Conservation (phyloP, 2,797 vertebrate genomes). For the Hippocampus kuda region DNA sequence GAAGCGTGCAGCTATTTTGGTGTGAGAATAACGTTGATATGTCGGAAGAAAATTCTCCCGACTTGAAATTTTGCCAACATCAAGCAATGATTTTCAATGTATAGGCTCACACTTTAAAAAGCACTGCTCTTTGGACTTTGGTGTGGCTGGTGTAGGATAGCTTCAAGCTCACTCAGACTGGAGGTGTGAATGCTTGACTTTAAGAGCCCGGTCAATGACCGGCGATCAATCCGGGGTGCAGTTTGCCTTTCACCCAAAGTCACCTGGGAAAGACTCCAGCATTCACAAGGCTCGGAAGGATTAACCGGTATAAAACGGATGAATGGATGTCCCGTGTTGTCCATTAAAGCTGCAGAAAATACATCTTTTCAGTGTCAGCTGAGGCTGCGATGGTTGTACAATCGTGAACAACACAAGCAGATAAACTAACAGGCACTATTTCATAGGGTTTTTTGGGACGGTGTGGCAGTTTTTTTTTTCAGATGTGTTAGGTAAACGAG, state of each 20-base stretch:
- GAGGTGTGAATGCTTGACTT: background rate
- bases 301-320: background rate
- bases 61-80: too few species aligned
- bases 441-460: background rate
- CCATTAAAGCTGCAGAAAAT: slow-evolving; percentile 18
- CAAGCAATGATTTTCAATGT: background rate
- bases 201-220: background rate
- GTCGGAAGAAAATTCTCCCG: too few species aligned
- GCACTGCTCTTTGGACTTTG: background rate
- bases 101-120: background rate
- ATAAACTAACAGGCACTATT: slow-evolving; percentile 5
- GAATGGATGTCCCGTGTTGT: slow-evolving; percentile 10
- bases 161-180: background rate
- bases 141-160: background rate
- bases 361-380: slow-evolving; percentile 27
- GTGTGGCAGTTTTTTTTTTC: background rate
- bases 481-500: background rate
- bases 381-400: slow-evolving; percentile 6
- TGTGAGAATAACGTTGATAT: too few species aligned
- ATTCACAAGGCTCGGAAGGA: background rate
- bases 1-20: too few species aligned
- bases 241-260: background rate
- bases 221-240: background rate
- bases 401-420: slow-evolving; percentile 1
- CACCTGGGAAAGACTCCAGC: background rate